These are phyloP conservation scores for Amphiura filiformis DNA, from an alignment of 35 echinoderm and acorn worm genomes.

Conservation along the genomic window DNA sequence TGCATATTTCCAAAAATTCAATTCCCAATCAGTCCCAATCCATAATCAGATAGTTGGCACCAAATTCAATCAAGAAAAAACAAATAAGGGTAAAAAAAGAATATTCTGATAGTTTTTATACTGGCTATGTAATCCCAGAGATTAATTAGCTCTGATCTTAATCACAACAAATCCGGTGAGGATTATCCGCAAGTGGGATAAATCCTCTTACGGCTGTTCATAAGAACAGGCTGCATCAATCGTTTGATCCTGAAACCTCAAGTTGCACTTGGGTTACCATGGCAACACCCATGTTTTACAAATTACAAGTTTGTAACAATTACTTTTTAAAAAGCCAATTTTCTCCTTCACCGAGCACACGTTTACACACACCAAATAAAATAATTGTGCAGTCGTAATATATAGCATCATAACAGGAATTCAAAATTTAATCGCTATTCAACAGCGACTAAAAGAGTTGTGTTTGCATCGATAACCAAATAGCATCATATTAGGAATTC, in stretches of 20 bases:
- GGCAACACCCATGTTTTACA: not conserved
- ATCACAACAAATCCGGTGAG: not conserved
- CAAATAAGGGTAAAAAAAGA: no score
- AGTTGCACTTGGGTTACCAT: not conserved
- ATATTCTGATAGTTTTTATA: not conserved
- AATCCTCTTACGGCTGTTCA: not conserved
- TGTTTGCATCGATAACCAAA: not conserved
- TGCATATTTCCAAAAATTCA: not conserved
- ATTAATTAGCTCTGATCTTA: slow-evolving; percentile 4
- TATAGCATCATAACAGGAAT: no score
- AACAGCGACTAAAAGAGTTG: not conserved
- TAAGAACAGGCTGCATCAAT: not conserved
- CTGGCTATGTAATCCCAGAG: slow-evolving; percentile 2
- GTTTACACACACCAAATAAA: not conserved
- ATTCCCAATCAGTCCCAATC: no score
- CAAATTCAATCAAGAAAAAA: no score
- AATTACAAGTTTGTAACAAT: not conserved
- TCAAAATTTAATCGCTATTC: no score
- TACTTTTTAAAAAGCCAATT: not conserved
- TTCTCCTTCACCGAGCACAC: not conserved
- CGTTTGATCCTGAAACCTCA: slow-evolving; percentile 7
- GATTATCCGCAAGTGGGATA: not conserved
- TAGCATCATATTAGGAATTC: not conserved
- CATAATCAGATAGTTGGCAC: no score
- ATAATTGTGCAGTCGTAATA: no score